These are phyloP conservation scores for Neoscelio sp. DNA, from an alignment of 2,888 invertebrate genomes.

Conservation along the genomic window DNA sequence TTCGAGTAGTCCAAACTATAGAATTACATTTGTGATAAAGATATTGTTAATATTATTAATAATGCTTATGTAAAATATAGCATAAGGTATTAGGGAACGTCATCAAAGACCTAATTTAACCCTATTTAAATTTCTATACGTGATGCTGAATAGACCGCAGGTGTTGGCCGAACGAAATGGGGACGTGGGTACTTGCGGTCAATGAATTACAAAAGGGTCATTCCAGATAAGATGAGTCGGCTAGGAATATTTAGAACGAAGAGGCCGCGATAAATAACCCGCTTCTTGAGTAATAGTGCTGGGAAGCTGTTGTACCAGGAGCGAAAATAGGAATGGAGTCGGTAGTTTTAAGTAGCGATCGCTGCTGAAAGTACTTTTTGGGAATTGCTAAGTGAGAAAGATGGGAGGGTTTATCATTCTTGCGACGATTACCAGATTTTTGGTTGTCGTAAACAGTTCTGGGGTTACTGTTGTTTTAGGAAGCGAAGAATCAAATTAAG, in stretches of 20 bases:
- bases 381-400: constrained; percentile 52
- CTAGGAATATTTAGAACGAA: constrained; percentile 55
- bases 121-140: constrained; percentile 21
- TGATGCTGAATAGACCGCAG: constrained; percentile 20
- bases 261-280: constrained; percentile 45
- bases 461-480: constrained; percentile 9
- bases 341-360: constrained; percentile 42
- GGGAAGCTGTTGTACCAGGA: constrained; percentile 24
- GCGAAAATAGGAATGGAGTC: constrained; percentile 29
- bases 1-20: too few relatives aligned
- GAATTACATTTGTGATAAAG: too few relatives aligned
- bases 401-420: constrained; percentile 31
- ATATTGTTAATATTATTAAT: too few relatives aligned
- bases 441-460: constrained; percentile 28
- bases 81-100: too few relatives aligned
- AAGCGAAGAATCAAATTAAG: not conserved
- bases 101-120: constrained; percentile 22
- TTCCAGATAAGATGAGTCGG: constrained; percentile 59
- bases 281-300: constrained; percentile 45
- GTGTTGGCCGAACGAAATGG: constrained; percentile 17
- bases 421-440: constrained; percentile 43
- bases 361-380: constrained; percentile 41
- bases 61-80: too few relatives aligned
- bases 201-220: constrained; percentile 63
- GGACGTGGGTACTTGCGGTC: constrained; percentile 39